Evolutionary conservation across 2,113 vertebrate genomes (phyloP).

Genomic region (Drymodes brunneopygia): DNA sequence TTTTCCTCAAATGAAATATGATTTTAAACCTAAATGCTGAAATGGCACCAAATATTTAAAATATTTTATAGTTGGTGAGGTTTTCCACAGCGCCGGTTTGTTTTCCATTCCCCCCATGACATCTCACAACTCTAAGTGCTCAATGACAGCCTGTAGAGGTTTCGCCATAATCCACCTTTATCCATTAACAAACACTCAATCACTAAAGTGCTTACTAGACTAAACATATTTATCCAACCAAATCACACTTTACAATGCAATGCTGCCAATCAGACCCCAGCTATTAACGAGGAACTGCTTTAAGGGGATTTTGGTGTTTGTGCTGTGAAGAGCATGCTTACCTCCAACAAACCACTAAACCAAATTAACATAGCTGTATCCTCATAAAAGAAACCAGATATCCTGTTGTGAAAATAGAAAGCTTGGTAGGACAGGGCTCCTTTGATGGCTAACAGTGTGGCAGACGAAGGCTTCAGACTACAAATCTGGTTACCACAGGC

Average conservation of each 20-base stretch:
- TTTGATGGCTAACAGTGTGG: conserved; percentile 78
- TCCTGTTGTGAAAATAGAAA: conserved; percentile 84
- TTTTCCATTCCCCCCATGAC: conserved; percentile 63
- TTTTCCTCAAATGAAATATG: conserved; percentile 28
- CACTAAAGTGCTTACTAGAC: conserved; percentile 85
- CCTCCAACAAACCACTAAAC: conserved; percentile 85
- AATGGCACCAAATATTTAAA: conserved; percentile 57
- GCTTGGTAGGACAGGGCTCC: conserved; percentile 77
- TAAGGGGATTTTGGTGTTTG: conserved; percentile 83
- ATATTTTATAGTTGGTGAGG: conserved; percentile 33
- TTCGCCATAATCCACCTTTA: conserved; percentile 81
- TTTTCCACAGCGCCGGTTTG: conserved; percentile 54
- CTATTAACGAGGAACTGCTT: conserved; percentile 81
- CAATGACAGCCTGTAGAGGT: conserved; percentile 80
- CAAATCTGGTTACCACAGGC: conserved; percentile 73
- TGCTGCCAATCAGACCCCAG: conserved; percentile 81
- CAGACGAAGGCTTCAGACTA: conserved; percentile 74
- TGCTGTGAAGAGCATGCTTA: conserved; percentile 82
- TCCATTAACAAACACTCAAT: conserved; percentile 89
- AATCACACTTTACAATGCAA: conserved; percentile 84
- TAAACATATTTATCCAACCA: conserved; percentile 87
- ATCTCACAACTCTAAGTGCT: conserved; percentile 78
- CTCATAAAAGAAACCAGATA: conserved; percentile 89
- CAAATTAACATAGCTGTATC: conserved; percentile 87
- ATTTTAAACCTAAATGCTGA: conserved; percentile 42